Evolutionary conservation across 2,888 invertebrate species (phyloP).

Genomic region (Anoplius nigerrimus): DNA sequence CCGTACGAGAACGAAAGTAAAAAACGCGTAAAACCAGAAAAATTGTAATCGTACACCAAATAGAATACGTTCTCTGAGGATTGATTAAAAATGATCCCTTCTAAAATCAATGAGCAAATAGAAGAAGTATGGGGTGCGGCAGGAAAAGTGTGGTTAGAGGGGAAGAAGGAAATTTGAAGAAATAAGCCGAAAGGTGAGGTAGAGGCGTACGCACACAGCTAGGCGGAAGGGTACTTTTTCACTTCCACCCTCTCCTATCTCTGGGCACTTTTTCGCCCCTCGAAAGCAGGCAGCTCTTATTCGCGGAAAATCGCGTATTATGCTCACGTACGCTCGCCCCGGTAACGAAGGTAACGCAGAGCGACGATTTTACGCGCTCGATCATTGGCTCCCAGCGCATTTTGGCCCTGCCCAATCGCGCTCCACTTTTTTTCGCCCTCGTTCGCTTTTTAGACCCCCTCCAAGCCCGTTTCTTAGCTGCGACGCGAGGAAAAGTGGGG

Average conservation of each 20-base stretch:
- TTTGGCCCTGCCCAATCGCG: too few species aligned
- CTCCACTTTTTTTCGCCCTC: not conserved
- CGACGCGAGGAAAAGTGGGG: too few species aligned
- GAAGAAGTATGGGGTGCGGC: not conserved
- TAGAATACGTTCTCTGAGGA: too few species aligned
- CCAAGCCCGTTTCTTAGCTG: too few species aligned
- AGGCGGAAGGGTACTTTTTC: too few species aligned
- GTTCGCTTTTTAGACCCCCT: not conserved
- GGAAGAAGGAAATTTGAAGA: not conserved
- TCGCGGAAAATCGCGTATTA: conserved; percentile 35
- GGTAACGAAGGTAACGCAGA: conserved; percentile 49
- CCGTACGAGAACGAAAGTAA: too few species aligned
- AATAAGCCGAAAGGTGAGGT: not conserved
- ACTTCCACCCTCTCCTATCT: not conserved
- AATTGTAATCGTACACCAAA: too few species aligned
- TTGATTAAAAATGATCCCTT: too few species aligned
- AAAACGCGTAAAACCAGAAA: too few species aligned
- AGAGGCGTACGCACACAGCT: not conserved
- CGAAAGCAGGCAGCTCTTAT: not conserved
- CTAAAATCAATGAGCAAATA: too few species aligned
- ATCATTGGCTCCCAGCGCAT: not conserved
- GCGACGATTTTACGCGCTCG: conserved; percentile 12
- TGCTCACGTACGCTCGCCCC: conserved; percentile 48
- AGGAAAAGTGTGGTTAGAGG: not conserved
- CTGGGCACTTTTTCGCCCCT: not conserved